A percentile compares a stretch with the other conserved stretches of the same genome.
Conservation (phyloP, 2,888 invertebrate genomes). For the Ellobium chinense region DNA sequence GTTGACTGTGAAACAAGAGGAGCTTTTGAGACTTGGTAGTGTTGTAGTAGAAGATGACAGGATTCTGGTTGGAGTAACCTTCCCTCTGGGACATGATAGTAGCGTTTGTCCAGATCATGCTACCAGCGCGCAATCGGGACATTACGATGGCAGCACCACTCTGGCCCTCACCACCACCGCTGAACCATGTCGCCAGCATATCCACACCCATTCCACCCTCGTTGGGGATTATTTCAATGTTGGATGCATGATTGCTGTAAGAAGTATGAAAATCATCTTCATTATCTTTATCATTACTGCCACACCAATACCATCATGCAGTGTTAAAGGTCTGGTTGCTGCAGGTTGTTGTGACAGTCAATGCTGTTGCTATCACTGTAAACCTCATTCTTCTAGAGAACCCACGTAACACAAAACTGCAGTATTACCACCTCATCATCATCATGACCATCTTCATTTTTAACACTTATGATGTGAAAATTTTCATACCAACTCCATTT, state of each 20-base stretch:
- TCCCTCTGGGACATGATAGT: conserved; percentile 48
- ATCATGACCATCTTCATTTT: too few relatives aligned
- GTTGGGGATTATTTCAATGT: conserved; percentile 48
- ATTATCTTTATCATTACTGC: too few relatives aligned
- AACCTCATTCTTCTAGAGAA: too few relatives aligned
- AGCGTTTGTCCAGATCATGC: conserved; percentile 43
- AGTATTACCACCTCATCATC: too few relatives aligned
- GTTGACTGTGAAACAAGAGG: conserved; percentile 48
- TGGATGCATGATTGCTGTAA: conserved; percentile 51
- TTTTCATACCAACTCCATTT: too few relatives aligned
- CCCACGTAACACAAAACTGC: too few relatives aligned
- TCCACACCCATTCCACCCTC: conserved; percentile 23
- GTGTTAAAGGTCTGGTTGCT: too few relatives aligned
- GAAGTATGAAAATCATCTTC: too few relatives aligned
- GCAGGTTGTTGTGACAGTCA: too few relatives aligned
- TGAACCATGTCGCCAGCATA: conserved; percentile 47
- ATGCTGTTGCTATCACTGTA: too few relatives aligned
- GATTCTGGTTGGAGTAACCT: conserved; percentile 53
- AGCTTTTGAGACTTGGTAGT: conserved; percentile 9
- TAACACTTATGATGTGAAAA: too few relatives aligned
- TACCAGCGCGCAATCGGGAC: conserved; percentile 40
- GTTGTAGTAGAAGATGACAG: conserved; percentile 49
- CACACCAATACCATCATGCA: too few relatives aligned
- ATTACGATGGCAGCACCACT: conserved; percentile 47
- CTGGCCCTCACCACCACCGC: conserved; percentile 35